Base-by-base conservation (phyloP, 2,888 invertebrate species). In the Lymantria dispar region DNA sequence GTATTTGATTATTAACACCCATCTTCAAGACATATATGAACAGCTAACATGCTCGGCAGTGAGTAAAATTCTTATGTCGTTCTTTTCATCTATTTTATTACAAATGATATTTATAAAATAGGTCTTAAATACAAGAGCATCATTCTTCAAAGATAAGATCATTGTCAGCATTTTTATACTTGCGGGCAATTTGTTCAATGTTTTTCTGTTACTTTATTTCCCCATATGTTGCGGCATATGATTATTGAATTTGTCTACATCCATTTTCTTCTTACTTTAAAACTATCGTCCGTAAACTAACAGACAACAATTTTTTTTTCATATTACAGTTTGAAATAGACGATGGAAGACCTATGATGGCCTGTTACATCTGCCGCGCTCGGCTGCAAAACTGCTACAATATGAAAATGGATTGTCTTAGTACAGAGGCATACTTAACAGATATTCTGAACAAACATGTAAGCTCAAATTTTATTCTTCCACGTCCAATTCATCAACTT, bases 321-420 rank as follows among this genome's bases (percentile, higher is more conserved):
- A 22, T 22, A 22, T 60, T 69, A 3, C 60, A 76, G 79, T 50
- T 75, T 2, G 50, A 60, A 3, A 57, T 52, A 0, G 46, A 58
- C 11, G 68, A 70, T 31, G 55, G 50, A 0, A 61, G 60, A 22
- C 67, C 71, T 0, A 29, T 61, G n/a, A 30, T 58, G 0, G 53
- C 69, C 0, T 84, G 84, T 41, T 74, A 65, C 40, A 53, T 81
- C 3, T 84, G 84, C 48, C 59, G 60, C n/a, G 52, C 66, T 0
- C 58, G 65, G 13, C 61, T 84, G 0, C 69, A 55, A 29, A 72
- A 69, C 33, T 71, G 74, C 12, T 45, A 63, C 8, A 41, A 33
- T 1, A 62, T 83, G 2, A 61, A 61, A 37, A 48, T 56, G 8
- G 68, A 64, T 44, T 74, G 80, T 0, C 2, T 57, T 1, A 60